These are phyloP conservation scores for Leptoclinus maculatus DNA, from an alignment of 2,797 vertebrate species.

Conservation along the genomic window DNA sequence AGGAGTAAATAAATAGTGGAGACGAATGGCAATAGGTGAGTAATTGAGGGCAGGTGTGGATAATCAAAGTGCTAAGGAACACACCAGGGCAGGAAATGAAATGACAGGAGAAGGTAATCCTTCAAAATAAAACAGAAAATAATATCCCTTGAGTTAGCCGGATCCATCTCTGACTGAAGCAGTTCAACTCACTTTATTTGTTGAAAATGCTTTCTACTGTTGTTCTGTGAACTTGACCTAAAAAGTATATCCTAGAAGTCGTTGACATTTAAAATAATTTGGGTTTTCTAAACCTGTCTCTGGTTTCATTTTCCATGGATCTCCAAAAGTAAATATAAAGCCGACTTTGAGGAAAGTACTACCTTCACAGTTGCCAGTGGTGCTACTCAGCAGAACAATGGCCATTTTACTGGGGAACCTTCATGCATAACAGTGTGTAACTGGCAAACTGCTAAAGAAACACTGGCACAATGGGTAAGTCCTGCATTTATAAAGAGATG, in stretches of 20 bases:
- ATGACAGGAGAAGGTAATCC: not conserved
- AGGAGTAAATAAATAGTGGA: not conserved
- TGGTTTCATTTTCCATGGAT: not conserved
- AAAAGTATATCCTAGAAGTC: not conserved
- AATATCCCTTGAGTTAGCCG: not conserved
- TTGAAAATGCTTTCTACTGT: not conserved
- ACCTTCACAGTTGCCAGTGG: not conserved
- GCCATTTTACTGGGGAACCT: not conserved
- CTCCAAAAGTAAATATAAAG: not conserved
- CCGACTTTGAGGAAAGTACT: not conserved
- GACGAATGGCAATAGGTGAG: not conserved
- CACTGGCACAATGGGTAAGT: not conserved
- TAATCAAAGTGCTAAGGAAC: not conserved
- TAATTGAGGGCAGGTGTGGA: not conserved
- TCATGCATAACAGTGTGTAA: not conserved
- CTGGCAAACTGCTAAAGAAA: conserved; percentile 9
- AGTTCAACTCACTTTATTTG: not conserved
- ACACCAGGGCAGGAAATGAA: not conserved
- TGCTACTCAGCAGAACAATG: not conserved
- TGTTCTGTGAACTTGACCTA: conserved; percentile 11
- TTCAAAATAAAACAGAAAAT: not conserved
- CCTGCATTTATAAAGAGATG: not conserved
- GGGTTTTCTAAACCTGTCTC: not conserved
- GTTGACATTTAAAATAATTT: conserved; percentile 1
- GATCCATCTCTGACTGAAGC: not conserved